Conservation (phyloP, 1,140 invertebrate species). For the Drosophila murphyi region DNA sequence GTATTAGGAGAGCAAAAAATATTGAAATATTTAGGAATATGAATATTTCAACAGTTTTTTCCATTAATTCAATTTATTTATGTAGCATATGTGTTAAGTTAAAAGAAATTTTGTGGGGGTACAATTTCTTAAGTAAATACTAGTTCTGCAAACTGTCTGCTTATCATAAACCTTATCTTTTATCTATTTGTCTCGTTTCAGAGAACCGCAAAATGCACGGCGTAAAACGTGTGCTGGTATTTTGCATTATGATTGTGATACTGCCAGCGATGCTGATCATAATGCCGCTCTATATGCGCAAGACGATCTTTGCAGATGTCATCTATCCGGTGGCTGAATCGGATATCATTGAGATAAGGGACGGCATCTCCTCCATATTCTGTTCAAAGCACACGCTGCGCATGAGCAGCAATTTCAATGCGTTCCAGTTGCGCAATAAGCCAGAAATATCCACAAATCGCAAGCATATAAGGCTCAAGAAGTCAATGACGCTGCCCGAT, state of each 20-base stretch:
- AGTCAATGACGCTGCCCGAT: slow-evolving; percentile 92
- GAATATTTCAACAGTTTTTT: no score
- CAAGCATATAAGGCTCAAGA: slow-evolving; percentile 91
- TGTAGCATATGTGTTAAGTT: background rate
- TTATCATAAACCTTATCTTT: slow-evolving; percentile 40
- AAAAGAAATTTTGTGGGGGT: background rate
- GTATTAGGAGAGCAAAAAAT: background rate
- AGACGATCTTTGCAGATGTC: slow-evolving; percentile 90
- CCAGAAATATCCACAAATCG: slow-evolving; percentile 89
- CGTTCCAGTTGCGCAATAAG: slow-evolving; percentile 90
- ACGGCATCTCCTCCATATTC: slow-evolving; percentile 91
- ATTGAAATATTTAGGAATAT: background rate
- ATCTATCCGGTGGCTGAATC: slow-evolving; percentile 91
- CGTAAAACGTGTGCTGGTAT: slow-evolving; percentile 89
- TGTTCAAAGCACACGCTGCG: slow-evolving; percentile 90
- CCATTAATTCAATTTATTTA: no score
- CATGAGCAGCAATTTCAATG: slow-evolving; percentile 91
- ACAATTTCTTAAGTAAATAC: background rate
- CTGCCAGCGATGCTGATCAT: slow-evolving; percentile 90
- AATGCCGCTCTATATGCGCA: slow-evolving; percentile 90
- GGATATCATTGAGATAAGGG: slow-evolving; percentile 91
- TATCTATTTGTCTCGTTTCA: slow-evolving; percentile 84
- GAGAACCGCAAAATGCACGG: slow-evolving; percentile 90
- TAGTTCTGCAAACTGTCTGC: slow-evolving; percentile 14
- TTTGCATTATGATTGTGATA: slow-evolving; percentile 90